These are phyloP conservation scores for Phengaris alcon DNA, from an alignment of 2,888 invertebrate genomes.

Conservation along the genomic window DNA sequence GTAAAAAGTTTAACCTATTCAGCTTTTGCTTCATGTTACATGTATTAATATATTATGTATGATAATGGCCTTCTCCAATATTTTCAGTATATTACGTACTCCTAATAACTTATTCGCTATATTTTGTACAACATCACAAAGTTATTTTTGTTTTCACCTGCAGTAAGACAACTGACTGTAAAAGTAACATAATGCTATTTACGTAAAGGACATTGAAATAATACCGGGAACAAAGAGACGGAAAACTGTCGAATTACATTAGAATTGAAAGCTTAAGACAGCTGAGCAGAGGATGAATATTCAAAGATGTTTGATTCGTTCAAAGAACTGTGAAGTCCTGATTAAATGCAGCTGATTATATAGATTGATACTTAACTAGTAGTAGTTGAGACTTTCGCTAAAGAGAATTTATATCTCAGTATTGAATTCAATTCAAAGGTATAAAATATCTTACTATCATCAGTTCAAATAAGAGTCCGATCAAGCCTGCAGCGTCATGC, in stretches of 20 bases:
- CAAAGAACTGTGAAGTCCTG: background rate
- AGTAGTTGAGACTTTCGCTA: no score
- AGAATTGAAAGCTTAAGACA: slow-evolving; percentile 4
- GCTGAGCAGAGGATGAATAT: background rate
- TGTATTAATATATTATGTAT: no score
- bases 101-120: background rate
- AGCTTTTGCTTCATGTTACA: no score
- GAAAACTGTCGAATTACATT: background rate
- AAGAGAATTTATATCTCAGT: no score
- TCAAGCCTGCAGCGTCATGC: no score
- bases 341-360: background rate
- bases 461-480: no score
- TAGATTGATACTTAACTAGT: background rate
- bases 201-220: background rate
- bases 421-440: no score
- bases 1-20: no score
- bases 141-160: background rate
- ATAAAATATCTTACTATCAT: no score
- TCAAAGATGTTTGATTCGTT: background rate
- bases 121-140: background rate
- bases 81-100: no score
- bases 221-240: background rate
- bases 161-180: background rate
- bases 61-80: no score
- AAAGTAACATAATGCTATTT: background rate